Base-by-base conservation (phyloP, 2,797 vertebrate species). In the Hybognathus amarus region DNA sequence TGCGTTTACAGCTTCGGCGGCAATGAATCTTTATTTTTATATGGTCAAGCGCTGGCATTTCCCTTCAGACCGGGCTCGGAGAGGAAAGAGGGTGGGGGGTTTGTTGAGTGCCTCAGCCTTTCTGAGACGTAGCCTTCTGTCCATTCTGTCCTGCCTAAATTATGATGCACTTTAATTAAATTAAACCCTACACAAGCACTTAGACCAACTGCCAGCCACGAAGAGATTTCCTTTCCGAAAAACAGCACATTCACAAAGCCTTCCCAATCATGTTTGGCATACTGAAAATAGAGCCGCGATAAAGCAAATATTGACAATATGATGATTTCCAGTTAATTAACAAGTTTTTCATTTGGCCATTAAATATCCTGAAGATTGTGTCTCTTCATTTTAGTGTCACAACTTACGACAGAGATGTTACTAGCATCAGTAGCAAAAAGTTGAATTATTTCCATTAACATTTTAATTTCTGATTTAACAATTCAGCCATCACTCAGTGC, bases 151-250 rank as follows among this genome's bases (percentile, higher is more conserved):
- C 79, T 30, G 82, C 52, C 61, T 87, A 87, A 83, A 91, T 92
- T 73, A 90, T 87, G 83, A 89, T 91, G 68, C 85, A 87, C 87
- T 92, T 92, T 88, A 80, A 88, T 89, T 93, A 94, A 95, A 96
- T 96, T 93, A 94, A 94, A 95, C 86, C 88, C 88, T 91, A 91
- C 80, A 66, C 79, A 93, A 93, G 86, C 90, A 95, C 90, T 91
- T 92, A 87, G 89, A 54, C 50, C 50, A 92, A 91, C 88, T 78
- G 68, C 63, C 79, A 82, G 38, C 64, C 24, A 36, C 56, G 40
- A 38, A 70, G 68, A 82, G 69, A 36, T 63, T 85, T 85, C 71
- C 64, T 71, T 30, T 74, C 56, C 11, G 24, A 63, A 77, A 70
- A 79, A n/a, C 82, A 30, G 79, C 38, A 64, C 24, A 77, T 83